Base-by-base conservation (phyloP, 2,797 vertebrate species). In the Catharus ustulatus region DNA sequence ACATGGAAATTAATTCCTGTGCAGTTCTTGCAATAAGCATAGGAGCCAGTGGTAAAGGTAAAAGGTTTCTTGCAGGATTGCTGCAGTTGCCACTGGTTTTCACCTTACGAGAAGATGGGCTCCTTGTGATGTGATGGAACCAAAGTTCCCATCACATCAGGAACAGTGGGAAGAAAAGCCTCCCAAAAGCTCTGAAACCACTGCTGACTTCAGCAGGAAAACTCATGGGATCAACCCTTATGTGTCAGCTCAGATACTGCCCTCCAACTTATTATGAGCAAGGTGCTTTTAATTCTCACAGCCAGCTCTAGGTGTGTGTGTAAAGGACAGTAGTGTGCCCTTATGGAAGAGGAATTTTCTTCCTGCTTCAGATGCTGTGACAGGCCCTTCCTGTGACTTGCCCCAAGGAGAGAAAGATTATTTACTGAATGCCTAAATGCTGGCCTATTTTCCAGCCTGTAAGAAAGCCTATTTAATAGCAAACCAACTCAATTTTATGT, bases 181-280 rank as follows among this genome's bases (percentile, higher is more conserved):
- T 94, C 58, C 32, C 73, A 40, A 58, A 94, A 84, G 29, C 79
- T 85, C 76, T 81, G 84, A 89, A 91, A 69, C 58, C 32, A 30
- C 48, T 79, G 55, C 72, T 89, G 54, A 64, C 45, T 82, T 85
- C 42, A 90, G 81, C 67, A 62, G 77, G 46, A 68, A 89, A 72
- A 72, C 52, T 84, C 76, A n/a, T 10, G 40, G 62, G 11, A 75
- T 38, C 5, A 3, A 11, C 34, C 38, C 36, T 48, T 36, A 5
- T 5, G 15, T 79, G 82, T 78, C 69, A 80, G 62, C 34, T 72
- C 66, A 73, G 67, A 48, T n/a, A 20, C 18, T 48, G 57, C 46
- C 79, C 68, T 48, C 40, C 20, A 1, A 3, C 24, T 85, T 58
- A 45, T 45, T 73, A 16, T 27, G 22, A 88, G 66, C 51, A 42